These are phyloP conservation scores for Maylandia zebra DNA, from an alignment of 2,113 vertebrate genomes.

Conservation along the genomic window DNA sequence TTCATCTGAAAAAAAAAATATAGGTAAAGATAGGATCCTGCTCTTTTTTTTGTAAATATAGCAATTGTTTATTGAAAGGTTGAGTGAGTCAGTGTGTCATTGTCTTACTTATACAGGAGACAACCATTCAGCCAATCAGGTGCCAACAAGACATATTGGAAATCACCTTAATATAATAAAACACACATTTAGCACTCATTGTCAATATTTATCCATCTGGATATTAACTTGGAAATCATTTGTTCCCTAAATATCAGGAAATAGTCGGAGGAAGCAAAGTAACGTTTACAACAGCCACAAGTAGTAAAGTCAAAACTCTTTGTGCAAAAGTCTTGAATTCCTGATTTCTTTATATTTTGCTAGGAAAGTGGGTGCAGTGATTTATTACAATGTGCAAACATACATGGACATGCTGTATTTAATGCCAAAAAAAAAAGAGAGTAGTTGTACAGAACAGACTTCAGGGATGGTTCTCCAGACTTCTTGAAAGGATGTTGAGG, in stretches of 20 bases:
- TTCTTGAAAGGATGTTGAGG: not conserved
- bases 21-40: not conserved
- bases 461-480: not conserved
- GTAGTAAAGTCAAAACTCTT: not conserved
- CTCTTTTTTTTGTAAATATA: constrained; percentile 54
- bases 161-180: not conserved
- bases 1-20: not conserved
- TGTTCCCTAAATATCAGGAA: not conserved
- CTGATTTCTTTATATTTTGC: not conserved
- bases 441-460: not conserved
- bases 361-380: not conserved
- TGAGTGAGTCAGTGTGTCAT: not conserved
- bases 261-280: not conserved
- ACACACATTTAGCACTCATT: not conserved
- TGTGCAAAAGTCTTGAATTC: not conserved
- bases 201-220: not conserved
- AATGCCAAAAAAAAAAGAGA: not conserved
- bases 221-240: not conserved
- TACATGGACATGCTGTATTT: not conserved
- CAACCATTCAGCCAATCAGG: not conserved
- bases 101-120: not conserved
- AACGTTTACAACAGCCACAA: not conserved
- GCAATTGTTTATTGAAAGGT: constrained; percentile 45
- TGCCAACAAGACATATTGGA: not conserved
- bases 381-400: not conserved